phyloP scores from a whole-genome alignment of 2,797 vertebrate genomes.

The Ispidina picta region DNA sequence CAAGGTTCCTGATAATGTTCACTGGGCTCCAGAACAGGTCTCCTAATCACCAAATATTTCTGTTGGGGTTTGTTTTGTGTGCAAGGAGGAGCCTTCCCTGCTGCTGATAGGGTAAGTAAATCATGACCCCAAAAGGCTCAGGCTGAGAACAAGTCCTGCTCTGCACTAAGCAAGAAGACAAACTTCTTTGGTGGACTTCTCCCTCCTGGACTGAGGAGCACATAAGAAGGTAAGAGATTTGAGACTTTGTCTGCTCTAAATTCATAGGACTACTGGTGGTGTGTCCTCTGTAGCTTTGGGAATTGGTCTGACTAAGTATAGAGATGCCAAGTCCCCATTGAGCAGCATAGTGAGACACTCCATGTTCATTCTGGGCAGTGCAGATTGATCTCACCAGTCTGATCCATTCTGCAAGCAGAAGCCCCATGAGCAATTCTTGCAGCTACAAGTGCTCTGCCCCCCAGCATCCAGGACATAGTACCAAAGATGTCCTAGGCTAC shows the following conservation, averaged over 20 bases:
- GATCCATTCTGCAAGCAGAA: not conserved
- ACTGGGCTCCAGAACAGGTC: not conserved
- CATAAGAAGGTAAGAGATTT: not conserved
- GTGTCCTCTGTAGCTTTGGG: not conserved
- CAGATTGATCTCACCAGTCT: not conserved
- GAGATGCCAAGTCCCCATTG: not conserved
- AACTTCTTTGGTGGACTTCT: not conserved
- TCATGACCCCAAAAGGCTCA: not conserved
- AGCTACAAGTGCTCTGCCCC: not conserved
- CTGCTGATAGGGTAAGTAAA: not conserved
- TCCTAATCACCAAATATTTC: not conserved
- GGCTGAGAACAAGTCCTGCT: not conserved
- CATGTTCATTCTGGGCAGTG: not conserved
- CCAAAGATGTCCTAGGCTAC: not conserved
- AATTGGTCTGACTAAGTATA: not conserved
- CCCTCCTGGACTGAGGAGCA: not conserved
- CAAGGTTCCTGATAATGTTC: not conserved
- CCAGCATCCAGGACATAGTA: too few species aligned
- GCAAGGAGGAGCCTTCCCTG: not conserved
- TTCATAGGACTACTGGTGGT: not conserved
- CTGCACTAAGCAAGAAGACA: rapidly evolving
- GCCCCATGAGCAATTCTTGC: not conserved
- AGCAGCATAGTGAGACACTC: not conserved
- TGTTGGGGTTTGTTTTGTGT: not conserved
- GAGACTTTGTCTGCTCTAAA: not conserved